Conservation (phyloP, 1,140 invertebrate species). For the Bombus soroeensis region DNA sequence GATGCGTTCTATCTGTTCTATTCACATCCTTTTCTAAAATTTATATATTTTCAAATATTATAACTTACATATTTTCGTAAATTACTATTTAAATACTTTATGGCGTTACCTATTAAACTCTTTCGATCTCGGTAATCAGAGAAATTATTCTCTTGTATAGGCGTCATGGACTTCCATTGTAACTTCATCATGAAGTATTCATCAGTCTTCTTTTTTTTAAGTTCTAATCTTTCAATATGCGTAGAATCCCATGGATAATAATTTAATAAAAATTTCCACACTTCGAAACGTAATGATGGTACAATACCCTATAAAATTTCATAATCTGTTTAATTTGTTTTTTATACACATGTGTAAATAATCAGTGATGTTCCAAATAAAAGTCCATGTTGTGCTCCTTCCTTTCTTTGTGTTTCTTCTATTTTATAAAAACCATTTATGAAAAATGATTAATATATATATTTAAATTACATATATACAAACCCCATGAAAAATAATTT, state of each 20-base stretch:
- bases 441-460: constrained; percentile 1
- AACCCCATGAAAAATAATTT: constrained; percentile 95
- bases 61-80: not conserved
- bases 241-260: constrained; percentile 95
- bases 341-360: not conserved
- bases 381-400: not conserved
- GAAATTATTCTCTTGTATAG: constrained; percentile 94
- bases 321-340: not conserved
- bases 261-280: constrained; percentile 97
- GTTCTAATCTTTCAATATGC: constrained; percentile 86
- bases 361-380: not conserved
- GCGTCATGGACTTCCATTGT: constrained; percentile 96
- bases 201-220: constrained; percentile 89
- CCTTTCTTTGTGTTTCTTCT: not conserved
- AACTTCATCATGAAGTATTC: constrained; percentile 98
- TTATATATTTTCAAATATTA: not conserved
- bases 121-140: constrained; percentile 94
- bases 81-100: constrained; percentile 12
- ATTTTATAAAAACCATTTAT: not conserved
- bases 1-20: constrained; percentile 95
- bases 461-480: constrained; percentile 71
- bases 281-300: constrained; percentile 89
- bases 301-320: constrained; percentile 85
- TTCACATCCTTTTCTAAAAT: constrained; percentile 97
- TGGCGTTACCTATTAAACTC: constrained; percentile 91